Evolutionary conservation across 2,888 invertebrate genomes (phyloP), one percentile per base, ranked within the genome.

Genomic region (Ephialtes manifestator): DNA sequence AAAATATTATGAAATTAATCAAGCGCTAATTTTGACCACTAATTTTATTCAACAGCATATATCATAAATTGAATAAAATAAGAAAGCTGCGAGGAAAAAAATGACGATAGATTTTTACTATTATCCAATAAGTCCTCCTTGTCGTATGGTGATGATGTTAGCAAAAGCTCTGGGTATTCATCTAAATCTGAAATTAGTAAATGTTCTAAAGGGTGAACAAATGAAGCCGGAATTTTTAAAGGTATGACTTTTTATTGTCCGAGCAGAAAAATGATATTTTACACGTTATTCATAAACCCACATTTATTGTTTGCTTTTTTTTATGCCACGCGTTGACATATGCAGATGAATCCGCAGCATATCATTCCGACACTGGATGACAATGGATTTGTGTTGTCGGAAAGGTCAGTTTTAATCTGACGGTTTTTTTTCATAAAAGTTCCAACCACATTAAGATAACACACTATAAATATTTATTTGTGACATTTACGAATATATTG

Each of bases 361-460:
- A 96, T 96, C 51, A 96, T 98, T 84, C 98, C 98, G 10, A 97
- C 97, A 0, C 94, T 98, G 79, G 96, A 97, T 86, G 98, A 98
- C 94, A 96, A 97, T 90, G 98, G 97, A 0, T 96, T 98, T 91
- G 94, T 96, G 10, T 94, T 98, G 83, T 97, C 97, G 96, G 98
- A 98, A 94, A 98, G 95, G 95, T 95, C 89, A 15, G 92, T 74
- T 10, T 28, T 15, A 4, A 65, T 20, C 65, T 20, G 18, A 65
- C 35, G 63, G 18, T n/a, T 35, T 1, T 7, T 20, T 15, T 39
- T 0, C 39, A 39, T 20, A n/a, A 18, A 65, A 65, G 1, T 8
- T 35, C 10, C 20, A 1, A 18, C 4, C 8, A 43, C 31, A 35
- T 72, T 18, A 43, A 53, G 18, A 55, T 58, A 51, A 48, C n/a